A percentile compares a stretch with the other conserved stretches of the same genome.
Conservation (phyloP, 1,140 invertebrate species). For the Drosophila azteca region DNA sequence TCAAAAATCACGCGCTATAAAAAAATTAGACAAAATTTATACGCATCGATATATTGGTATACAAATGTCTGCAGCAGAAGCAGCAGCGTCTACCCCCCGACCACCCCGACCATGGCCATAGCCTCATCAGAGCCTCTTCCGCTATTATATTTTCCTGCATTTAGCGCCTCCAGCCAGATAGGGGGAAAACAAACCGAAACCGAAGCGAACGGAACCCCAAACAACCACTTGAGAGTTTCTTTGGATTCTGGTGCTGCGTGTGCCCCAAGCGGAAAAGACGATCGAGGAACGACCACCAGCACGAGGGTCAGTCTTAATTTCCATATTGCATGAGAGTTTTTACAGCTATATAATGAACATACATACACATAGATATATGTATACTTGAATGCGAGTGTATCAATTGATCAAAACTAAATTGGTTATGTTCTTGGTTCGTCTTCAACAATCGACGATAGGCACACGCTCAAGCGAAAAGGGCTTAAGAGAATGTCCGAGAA, state of each 20-base stretch:
- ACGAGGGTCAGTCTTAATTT: slow-evolving; percentile 28
- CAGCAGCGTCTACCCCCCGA: slow-evolving; percentile 2
- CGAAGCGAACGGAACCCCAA: slow-evolving; percentile 7
- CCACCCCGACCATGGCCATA: slow-evolving; percentile 18
- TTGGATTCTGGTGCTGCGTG: slow-evolving; percentile 40
- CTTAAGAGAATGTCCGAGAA: too few relatives aligned
- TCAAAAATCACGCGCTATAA: slow-evolving; percentile 76
- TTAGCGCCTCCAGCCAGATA: slow-evolving; percentile 66
- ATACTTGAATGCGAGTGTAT: neutral
- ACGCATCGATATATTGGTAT: slow-evolving; percentile 49
- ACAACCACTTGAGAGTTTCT: slow-evolving; percentile 70
- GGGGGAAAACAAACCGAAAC: slow-evolving; percentile 9
- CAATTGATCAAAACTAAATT: slow-evolving; percentile 40
- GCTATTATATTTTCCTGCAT: slow-evolving; percentile 69
- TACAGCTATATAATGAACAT: neutral
- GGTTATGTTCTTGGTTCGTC: slow-evolving; percentile 2
- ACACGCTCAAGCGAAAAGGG: too few relatives aligned
- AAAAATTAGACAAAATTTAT: slow-evolving; percentile 71
- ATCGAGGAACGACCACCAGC: neutral
- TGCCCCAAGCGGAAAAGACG: slow-evolving; percentile 29
- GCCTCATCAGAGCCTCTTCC: slow-evolving; percentile 46
- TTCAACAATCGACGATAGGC: too few relatives aligned
- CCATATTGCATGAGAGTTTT: slow-evolving; percentile 42
- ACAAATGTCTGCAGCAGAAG: slow-evolving; percentile 30
- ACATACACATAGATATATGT: too few relatives aligned